Conservation (phyloP, 2,113 vertebrate species). For the Cynopterus brachyotis region DNA sequence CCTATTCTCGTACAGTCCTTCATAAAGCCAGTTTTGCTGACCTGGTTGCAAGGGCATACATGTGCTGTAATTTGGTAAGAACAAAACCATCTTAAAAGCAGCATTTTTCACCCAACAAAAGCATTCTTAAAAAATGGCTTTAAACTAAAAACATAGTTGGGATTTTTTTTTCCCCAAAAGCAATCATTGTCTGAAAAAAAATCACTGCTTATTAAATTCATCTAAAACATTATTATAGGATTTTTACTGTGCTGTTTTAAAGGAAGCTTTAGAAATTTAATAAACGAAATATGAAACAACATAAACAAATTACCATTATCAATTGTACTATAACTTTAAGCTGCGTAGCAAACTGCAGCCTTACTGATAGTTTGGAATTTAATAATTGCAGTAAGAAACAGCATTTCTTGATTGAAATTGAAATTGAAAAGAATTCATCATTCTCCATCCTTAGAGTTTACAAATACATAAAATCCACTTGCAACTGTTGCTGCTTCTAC, state of each 20-base stretch:
- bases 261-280: slow-evolving; percentile 42
- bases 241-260: background rate
- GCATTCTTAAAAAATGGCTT: background rate
- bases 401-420: background rate
- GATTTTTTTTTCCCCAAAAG: background rate
- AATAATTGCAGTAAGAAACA: background rate
- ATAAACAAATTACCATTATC: slow-evolving; percentile 1
- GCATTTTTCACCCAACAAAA: background rate
- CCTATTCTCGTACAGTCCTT: background rate
- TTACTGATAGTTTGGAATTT: slow-evolving; percentile 7
- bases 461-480: background rate
- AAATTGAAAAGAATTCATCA: background rate
- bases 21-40: background rate
- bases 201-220: slow-evolving; percentile 31
- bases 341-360: background rate
- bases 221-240: background rate
- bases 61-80: background rate
- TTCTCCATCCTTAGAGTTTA: background rate
- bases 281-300: background rate
- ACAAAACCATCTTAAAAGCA: background rate
- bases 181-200: background rate
- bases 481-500: background rate
- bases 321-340: background rate
- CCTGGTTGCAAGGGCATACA: rapidly evolving
- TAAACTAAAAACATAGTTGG: background rate